Base-by-base conservation (phyloP, 2,888 invertebrate genomes). In the Sarcophaga caerulescens region DNA sequence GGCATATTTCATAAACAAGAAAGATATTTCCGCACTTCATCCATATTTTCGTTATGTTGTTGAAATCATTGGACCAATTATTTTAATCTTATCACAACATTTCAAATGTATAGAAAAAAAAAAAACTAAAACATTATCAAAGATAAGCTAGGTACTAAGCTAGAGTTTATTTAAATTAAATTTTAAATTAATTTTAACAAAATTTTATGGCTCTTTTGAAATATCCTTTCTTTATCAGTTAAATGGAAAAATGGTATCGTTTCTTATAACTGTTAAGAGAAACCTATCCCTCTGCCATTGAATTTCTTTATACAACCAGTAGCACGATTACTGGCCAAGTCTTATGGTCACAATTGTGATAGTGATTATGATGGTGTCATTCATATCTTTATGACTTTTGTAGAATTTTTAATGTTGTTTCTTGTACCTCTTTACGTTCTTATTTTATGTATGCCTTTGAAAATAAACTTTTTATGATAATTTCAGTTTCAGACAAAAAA, bases 321-420 rank as follows among this genome's bases (percentile, higher is more conserved):
- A 76, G 76, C 81, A 17, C 71, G n/a, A 57, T 10, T 19, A 47
- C 45, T 76, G 57, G 25, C 57, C 57, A 52, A 81, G 14, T 25
- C 12, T 74, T 44, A 11, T 52, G 52, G 63, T 35, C 25, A n/a
- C 23, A 19, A n/a, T 62, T 17, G 11, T 47, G 14, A 45, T 25
- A 19, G n/a, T 60, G 21, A 57, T 75, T 35, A 73, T 63, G 74
- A 65, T 74, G 63, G 19, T 79, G 62, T 84, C 78, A 60, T 60
- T 21, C 60, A 84, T 74, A 84, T 84, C 77, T 83, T 68, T 79
- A 83, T 84, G 74, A 74, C 63, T 84, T 83, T 78, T 79, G 73
- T 78, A 69, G 78, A 84, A 78, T 79, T 65, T 84, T 79, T 65
- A 63, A 57, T 65, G 70, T 71, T 70, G 70, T 65, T 63, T 70